These are phyloP conservation scores for Hylyphantes graminicola DNA, from an alignment of 1,140 invertebrate genomes.

Conservation along the genomic window DNA sequence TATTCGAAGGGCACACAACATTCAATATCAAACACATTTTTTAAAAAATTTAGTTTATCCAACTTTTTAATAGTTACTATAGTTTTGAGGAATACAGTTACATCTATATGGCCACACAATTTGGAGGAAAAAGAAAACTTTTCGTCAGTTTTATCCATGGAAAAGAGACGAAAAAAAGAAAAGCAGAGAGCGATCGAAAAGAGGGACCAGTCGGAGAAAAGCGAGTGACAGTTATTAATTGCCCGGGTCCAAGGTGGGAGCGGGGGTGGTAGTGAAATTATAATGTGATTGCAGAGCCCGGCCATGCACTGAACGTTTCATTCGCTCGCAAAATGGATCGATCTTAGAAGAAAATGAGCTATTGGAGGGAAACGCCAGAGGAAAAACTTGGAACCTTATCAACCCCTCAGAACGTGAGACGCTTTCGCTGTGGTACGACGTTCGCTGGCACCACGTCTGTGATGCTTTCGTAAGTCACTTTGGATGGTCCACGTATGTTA, in stretches of 20 bases:
- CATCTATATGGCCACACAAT: too few relatives aligned
- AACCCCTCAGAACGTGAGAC: conserved; percentile 33
- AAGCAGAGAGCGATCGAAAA: too few relatives aligned
- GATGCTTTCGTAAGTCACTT: conserved; percentile 1
- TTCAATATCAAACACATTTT: too few relatives aligned
- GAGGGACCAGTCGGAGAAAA: background rate
- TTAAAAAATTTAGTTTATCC: too few relatives aligned
- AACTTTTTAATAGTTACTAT: too few relatives aligned
- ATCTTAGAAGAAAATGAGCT: conserved; percentile 62
- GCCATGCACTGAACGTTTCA: conserved; percentile 61
- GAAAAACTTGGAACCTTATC: conserved; percentile 53
- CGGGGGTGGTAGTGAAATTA: conserved; percentile 59
- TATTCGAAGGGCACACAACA: too few relatives aligned
- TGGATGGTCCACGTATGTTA: conserved; percentile 2
- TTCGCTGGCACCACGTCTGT: background rate
- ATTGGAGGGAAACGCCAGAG: conserved; percentile 45
- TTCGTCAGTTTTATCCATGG: too few relatives aligned
- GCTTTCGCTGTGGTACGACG: conserved; percentile 24
- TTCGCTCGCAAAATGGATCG: conserved; percentile 60
- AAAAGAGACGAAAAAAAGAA: too few relatives aligned
- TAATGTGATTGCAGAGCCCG: conserved; percentile 61
- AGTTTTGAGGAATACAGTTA: too few relatives aligned
- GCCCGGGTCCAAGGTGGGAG: conserved; percentile 58
- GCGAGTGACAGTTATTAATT: conserved; percentile 60
- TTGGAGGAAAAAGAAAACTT: too few relatives aligned